phyloP scores from a whole-genome alignment of 2,113 vertebrate genomes.

The Corvus cornix region DNA sequence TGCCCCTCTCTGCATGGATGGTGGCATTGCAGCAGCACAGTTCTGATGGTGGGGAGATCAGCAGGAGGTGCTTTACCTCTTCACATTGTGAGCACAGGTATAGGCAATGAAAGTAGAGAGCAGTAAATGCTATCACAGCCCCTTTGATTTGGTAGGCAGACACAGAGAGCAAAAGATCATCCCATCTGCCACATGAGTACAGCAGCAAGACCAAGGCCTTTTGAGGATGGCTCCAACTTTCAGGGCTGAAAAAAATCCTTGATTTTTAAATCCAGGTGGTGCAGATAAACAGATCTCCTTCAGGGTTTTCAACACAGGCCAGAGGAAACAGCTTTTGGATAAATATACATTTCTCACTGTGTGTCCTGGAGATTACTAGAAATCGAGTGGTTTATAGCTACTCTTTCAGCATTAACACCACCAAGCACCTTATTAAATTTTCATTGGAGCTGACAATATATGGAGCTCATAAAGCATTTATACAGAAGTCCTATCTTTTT shows the following conservation, averaged over 20 bases:
- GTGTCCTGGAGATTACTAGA: neutral
- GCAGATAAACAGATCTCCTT: neutral
- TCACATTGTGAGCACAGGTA: neutral
- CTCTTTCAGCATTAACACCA: neutral
- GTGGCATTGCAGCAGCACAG: neutral
- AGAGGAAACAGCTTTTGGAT: neutral
- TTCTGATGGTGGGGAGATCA: neutral
- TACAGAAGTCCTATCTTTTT: neutral
- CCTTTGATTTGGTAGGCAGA: neutral
- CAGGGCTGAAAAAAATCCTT: neutral
- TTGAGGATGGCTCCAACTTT: neutral
- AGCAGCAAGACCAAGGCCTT: neutral
- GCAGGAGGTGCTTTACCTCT: neutral
- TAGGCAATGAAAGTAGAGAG: neutral
- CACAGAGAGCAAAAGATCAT: neutral
- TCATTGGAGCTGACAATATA: neutral
- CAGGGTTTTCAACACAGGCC: neutral
- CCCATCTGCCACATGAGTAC: neutral
- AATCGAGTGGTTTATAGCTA: neutral
- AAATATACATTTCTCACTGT: neutral
- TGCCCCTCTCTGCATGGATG: neutral
- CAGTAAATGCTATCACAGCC: neutral
- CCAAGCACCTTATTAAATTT: neutral
- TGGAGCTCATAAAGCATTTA: accelerated
- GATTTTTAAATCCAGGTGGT: neutral